A percentile compares a stretch with the other conserved stretches of the same genome.
These are phyloP conservation scores for Paedocypris micromegethes DNA, from an alignment of 2,797 vertebrate species.

Conservation along the genomic window DNA sequence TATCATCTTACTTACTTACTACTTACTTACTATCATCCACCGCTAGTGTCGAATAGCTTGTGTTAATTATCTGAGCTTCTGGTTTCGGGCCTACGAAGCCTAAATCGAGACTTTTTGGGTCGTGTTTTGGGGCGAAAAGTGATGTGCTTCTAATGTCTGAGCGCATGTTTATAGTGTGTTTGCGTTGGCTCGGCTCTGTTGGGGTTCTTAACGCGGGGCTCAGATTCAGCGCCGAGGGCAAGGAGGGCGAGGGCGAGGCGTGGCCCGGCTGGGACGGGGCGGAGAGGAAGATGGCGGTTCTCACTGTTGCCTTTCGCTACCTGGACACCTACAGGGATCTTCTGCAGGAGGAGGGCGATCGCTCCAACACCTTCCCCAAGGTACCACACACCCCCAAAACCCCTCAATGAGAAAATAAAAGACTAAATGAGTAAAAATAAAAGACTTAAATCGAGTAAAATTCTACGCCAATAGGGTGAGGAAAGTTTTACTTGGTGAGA, in stretches of 20 bases:
- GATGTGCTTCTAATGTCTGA: neutral
- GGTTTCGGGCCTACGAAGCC: too few species aligned
- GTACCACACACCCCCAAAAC: slow-evolving; percentile 54
- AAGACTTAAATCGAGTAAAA: too few species aligned
- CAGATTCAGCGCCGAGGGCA: slow-evolving; percentile 64
- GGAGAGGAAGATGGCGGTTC: slow-evolving; percentile 81
- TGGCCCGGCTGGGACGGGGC: slow-evolving; percentile 52
- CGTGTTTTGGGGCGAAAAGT: too few species aligned
- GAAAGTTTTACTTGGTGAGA: too few species aligned
- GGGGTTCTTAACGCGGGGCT: slow-evolving; percentile 54
- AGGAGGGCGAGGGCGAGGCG: slow-evolving; percentile 43
- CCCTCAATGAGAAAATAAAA: neutral
- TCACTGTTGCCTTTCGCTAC: slow-evolving; percentile 84
- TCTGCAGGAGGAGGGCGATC: slow-evolving; percentile 86
- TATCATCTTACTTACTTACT: too few species aligned
- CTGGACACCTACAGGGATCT: slow-evolving; percentile 90
- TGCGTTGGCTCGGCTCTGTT: slow-evolving; percentile 11
- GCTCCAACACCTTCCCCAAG: slow-evolving; percentile 84
- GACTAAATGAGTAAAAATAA: too few species aligned
- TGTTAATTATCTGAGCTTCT: too few species aligned
- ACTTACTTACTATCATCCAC: too few species aligned
- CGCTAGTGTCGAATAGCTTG: too few species aligned
- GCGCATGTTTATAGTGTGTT: slow-evolving; percentile 1
- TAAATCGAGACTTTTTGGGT: too few species aligned
- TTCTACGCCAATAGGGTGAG: too few species aligned